Base-by-base conservation (phyloP, 2,888 invertebrate genomes). In the Cantharis rustica region DNA sequence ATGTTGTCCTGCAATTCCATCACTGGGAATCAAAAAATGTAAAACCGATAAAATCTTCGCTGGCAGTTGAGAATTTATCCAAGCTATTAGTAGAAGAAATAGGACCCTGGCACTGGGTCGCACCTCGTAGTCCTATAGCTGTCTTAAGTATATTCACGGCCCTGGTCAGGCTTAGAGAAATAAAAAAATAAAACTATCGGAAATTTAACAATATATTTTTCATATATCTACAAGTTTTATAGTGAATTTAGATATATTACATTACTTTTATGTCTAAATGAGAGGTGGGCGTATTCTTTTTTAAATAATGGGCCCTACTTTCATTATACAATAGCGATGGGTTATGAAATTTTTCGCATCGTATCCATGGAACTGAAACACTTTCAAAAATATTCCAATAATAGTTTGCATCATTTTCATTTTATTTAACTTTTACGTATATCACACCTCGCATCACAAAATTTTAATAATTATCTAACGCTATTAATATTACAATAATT, bases 191-290 rank as follows among this genome's bases (percentile, higher is more conserved):
- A 84, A 85, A 84, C 84, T 84, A 85, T 84, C 64, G 82, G 84
- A 86, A 86, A 85, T 86, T 86, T 87, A 87, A 87, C 87, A 87
- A 87, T 86, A 87, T 87, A 87, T 86, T 86, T 86, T 83, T 86
- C 84, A 85, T 86, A 85, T 87, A 87, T 87, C 87, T 86, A 87
- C 86, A 87, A 86, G 86, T 85, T 86, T 85, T 82, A 85, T 85
- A 85, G 84, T 86, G 84, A 83, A 86, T 66, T 85, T 84, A 84
- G 83, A 85, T 83, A 84, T 86, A 86, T 85, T 86, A 87, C 86
- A 86, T 86, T 85, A 86, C 75, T 79, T 73, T 76, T 75, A 79
- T 73, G 82, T 83, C 85, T 85, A 85, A 66, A 84, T 84, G 85
- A 85, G 83, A 85, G 85, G 83, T 83, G 84, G 83, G 84, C 83